Percentiles rank a stretch among this genome's conserved stretches.
These are phyloP conservation scores for Proisotoma minuta DNA, from an alignment of 2,888 invertebrate genomes.

Conservation along the genomic window DNA sequence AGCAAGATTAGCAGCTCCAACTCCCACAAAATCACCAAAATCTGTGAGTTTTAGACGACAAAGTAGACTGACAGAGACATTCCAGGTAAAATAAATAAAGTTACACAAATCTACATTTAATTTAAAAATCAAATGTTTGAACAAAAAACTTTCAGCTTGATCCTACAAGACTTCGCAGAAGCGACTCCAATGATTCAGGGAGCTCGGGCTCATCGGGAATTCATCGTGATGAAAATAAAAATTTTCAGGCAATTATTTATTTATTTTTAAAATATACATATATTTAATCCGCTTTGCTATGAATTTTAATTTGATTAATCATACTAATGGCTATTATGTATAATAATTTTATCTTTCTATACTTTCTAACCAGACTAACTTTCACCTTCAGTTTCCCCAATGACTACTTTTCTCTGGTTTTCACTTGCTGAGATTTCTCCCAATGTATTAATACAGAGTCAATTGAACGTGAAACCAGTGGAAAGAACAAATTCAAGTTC, in stretches of 20 bases:
- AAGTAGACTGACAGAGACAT: conserved; percentile 44
- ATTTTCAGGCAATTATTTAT: conserved; percentile 41
- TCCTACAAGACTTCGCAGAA: conserved; percentile 35
- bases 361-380: conserved; percentile 4
- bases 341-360: too few relatives aligned
- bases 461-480: conserved; percentile 34
- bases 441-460: conserved; percentile 27
- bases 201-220: conserved; percentile 35
- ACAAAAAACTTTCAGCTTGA: conserved; percentile 28
- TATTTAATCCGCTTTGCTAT: not conserved
- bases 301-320: conserved; percentile 8
- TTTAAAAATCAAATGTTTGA: not conserved
- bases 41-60: conserved; percentile 48
- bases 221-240: conserved; percentile 34
- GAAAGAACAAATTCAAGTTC: conserved; percentile 41
- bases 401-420: not conserved
- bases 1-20: conserved; percentile 51
- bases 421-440: not conserved
- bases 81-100: conserved; percentile 8
- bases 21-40: conserved; percentile 46
- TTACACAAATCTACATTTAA: not conserved
- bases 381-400: not conserved
- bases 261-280: too few relatives aligned
- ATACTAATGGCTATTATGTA: too few relatives aligned
- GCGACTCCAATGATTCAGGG: conserved; percentile 41